Percentiles rank a stretch among this genome's conserved stretches.
Conservation (phyloP, 2,888 invertebrate genomes). For the Cordilura impudica region DNA sequence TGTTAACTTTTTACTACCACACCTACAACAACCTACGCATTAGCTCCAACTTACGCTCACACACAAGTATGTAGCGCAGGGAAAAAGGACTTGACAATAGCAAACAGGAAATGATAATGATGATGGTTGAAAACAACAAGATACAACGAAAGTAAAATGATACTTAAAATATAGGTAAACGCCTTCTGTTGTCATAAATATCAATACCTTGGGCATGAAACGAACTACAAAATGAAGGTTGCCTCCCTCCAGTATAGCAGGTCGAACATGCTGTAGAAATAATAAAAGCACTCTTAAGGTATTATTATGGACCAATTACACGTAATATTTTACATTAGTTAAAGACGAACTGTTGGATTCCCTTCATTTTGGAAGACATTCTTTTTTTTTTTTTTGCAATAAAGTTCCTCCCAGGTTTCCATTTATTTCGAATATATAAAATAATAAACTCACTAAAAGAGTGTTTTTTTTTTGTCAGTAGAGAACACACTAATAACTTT, state of each 20-base stretch:
- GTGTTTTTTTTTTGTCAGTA: too few relatives aligned
- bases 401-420: too few relatives aligned
- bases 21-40: background rate
- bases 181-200: slow-evolving; percentile 50
- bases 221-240: background rate
- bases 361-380: too few relatives aligned
- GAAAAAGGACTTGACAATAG: background rate
- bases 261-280: too few relatives aligned
- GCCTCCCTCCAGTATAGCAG: background rate
- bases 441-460: too few relatives aligned
- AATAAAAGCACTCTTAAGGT: too few relatives aligned
- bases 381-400: too few relatives aligned
- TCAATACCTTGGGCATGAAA: slow-evolving; percentile 14
- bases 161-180: slow-evolving; percentile 37
- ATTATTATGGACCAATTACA: too few relatives aligned
- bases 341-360: background rate
- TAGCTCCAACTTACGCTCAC: background rate
- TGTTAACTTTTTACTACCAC: background rate
- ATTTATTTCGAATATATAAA: too few relatives aligned
- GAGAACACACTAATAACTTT: too few relatives aligned
- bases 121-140: background rate
- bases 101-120: slow-evolving; percentile 45
- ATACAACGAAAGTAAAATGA: background rate
- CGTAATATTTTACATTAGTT: too few relatives aligned
- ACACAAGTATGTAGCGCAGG: background rate